A percentile compares a stretch with the other conserved stretches of the same genome.
Evolutionary conservation across 35 echinoderm and acorn worm species (phyloP).

Genomic region (Eucidaris tribuloides): DNA sequence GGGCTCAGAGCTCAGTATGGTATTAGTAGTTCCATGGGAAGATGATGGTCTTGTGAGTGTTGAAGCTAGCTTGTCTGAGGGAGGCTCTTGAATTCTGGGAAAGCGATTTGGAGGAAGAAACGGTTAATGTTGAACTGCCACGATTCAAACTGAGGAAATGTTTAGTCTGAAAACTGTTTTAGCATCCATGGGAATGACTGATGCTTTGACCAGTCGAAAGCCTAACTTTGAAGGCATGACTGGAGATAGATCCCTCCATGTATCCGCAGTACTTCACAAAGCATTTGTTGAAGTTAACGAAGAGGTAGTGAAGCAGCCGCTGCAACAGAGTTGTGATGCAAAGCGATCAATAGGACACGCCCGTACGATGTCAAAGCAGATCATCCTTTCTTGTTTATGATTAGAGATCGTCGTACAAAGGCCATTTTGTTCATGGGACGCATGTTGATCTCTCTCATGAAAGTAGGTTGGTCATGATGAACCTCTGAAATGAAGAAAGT

Average conservation of each 20-base stretch:
- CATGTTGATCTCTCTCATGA: no score
- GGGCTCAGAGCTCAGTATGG: slow-evolving; percentile 34
- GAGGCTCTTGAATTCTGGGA: slow-evolving; percentile 46
- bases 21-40: slow-evolving; percentile 54
- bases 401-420: slow-evolving; percentile 49
- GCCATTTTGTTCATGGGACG: slow-evolving; percentile 70
- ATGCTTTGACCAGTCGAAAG: slow-evolving; percentile 38
- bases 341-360: background rate
- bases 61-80: slow-evolving; percentile 36
- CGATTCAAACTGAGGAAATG: slow-evolving; percentile 48
- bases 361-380: slow-evolving; percentile 28
- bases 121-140: slow-evolving; percentile 57
- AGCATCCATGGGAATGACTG: slow-evolving; percentile 43
- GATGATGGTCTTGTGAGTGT: slow-evolving; percentile 35
- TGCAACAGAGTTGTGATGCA: slow-evolving; percentile 44
- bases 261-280: slow-evolving; percentile 77
- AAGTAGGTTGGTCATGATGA: no score
- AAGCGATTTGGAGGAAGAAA: background rate
- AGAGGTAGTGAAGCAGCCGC: slow-evolving; percentile 73
- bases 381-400: slow-evolving; percentile 81
- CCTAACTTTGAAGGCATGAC: slow-evolving; percentile 61
- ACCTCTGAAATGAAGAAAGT: no score
- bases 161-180: slow-evolving; percentile 34
- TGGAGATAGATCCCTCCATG: slow-evolving; percentile 10
- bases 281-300: slow-evolving; percentile 76